phyloP scores from a whole-genome alignment of 2,888 invertebrate species.

The Andrena camellia region DNA sequence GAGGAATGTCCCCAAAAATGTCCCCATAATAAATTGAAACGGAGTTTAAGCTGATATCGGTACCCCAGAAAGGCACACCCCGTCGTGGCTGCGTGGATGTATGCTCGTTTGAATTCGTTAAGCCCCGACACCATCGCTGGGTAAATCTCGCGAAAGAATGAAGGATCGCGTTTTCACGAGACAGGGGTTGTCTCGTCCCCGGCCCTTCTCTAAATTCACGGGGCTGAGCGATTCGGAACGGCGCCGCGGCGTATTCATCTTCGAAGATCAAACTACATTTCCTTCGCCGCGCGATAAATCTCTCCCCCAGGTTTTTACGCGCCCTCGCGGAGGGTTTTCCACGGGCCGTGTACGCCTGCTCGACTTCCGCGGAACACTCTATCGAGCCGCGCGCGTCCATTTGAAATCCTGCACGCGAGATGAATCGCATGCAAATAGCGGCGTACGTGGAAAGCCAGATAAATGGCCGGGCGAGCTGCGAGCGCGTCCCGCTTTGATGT shows the following conservation, averaged over 20 bases:
- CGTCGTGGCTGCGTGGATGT: conserved; percentile 19
- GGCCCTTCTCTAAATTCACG: conserved; percentile 64
- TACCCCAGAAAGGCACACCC: conserved; percentile 14
- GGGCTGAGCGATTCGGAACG: conserved; percentile 47
- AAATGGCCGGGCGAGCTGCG: conserved; percentile 24
- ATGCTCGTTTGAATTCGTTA: conserved; percentile 59
- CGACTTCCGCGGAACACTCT: conserved; percentile 19
- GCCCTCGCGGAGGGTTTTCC: not conserved
- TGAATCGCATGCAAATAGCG: conserved; percentile 48
- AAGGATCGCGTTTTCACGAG: conserved; percentile 64
- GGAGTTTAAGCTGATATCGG: conserved; percentile 21
- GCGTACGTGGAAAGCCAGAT: conserved; percentile 20
- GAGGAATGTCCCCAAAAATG: not conserved
- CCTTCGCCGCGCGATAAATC: conserved; percentile 60
- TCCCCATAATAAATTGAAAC: conserved; percentile 24
- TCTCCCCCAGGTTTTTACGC: conserved; percentile 28
- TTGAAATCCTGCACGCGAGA: conserved; percentile 40
- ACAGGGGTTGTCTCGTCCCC: conserved; percentile 54
- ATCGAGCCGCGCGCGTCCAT: conserved; percentile 29
- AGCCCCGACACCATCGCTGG: conserved; percentile 47
- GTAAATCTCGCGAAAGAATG: conserved; percentile 55
- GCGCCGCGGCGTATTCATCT: conserved; percentile 54
- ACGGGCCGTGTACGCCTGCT: not conserved
- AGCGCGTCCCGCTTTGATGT: conserved; percentile 9
- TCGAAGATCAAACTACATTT: conserved; percentile 68